phyloP scores from a whole-genome alignment of 2,797 vertebrate genomes.

The Champsocephalus esox region DNA sequence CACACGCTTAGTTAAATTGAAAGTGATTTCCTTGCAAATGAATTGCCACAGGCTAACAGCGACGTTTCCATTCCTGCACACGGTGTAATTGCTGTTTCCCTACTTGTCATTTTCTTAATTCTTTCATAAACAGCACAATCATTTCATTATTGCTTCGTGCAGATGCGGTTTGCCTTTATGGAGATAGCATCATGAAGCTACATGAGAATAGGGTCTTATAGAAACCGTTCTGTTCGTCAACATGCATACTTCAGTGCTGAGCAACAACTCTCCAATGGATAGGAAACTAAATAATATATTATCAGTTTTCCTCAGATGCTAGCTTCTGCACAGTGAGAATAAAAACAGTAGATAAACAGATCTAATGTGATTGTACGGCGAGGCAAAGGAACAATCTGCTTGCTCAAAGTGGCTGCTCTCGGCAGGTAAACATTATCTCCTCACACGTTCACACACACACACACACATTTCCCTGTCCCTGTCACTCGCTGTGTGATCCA shows the following conservation, averaged over 20 bases:
- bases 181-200: constrained; percentile 8
- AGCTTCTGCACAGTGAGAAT: background rate
- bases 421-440: constrained; percentile 27
- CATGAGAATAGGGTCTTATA: constrained; percentile 1
- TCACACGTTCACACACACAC: background rate
- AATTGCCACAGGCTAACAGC: constrained; percentile 45
- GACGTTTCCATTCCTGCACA: constrained; percentile 32
- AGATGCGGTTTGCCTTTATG: constrained; percentile 22
- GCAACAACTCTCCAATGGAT: background rate
- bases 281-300: background rate
- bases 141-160: constrained; percentile 43
- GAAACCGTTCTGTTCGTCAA: background rate
- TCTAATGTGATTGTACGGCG: too few species aligned
- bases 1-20: constrained; percentile 26
- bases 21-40: constrained; percentile 19
- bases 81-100: constrained; percentile 45
- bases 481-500: constrained; percentile 39
- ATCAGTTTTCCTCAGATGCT: background rate
- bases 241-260: constrained; percentile 4
- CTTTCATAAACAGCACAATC: constrained; percentile 25
- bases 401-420: background rate
- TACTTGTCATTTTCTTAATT: constrained; percentile 42
- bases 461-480: constrained; percentile 2
- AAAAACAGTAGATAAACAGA: background rate
- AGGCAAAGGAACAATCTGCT: constrained; percentile 9